Percentiles rank a stretch among this genome's conserved stretches.
Evolutionary conservation across 1,140 invertebrate species (phyloP).

Genomic region (Ips nitidus): DNA sequence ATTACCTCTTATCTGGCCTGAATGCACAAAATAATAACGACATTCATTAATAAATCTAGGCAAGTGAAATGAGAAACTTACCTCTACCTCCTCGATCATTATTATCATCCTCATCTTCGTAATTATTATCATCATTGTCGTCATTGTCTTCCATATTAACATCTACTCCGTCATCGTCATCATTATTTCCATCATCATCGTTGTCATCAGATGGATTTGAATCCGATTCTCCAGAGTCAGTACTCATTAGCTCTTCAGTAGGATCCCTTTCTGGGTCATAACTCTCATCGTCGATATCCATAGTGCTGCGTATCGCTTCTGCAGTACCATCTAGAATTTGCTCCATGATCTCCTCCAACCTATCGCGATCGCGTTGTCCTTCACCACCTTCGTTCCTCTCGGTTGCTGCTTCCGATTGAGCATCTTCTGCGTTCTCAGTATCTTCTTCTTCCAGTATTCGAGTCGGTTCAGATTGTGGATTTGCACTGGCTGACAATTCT

Average conservation of each 20-base stretch:
- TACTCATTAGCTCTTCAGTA: constrained; percentile 60
- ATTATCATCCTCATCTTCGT: constrained; percentile 50
- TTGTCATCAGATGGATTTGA: constrained; percentile 53
- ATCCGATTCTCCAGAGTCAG: constrained; percentile 57
- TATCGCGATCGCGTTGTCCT: constrained; percentile 62
- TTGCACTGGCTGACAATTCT: constrained; percentile 54
- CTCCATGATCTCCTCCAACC: constrained; percentile 71
- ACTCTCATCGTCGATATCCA: constrained; percentile 51
- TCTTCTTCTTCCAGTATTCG: constrained; percentile 26
- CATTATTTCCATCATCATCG: constrained; percentile 58
- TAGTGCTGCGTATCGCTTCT: constrained; percentile 42
- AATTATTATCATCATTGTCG: constrained; percentile 55
- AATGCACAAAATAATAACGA: not conserved
- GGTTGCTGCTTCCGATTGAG: constrained; percentile 32
- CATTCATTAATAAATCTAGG: constrained; percentile 30
- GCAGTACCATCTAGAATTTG: constrained; percentile 62
- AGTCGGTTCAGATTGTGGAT: constrained; percentile 41
- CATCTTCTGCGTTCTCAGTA: constrained; percentile 26
- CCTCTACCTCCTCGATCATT: constrained; percentile 40
- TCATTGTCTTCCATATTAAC: constrained; percentile 60
- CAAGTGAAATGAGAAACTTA: constrained; percentile 7
- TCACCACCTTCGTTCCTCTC: constrained; percentile 62
- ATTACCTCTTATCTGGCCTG: constrained; percentile 11
- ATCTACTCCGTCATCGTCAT: constrained; percentile 60
- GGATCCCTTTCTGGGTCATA: constrained; percentile 49